Evolutionary conservation across 2,888 invertebrate genomes (phyloP), one percentile per base, ranked within the genome.

Genomic region (Hirtodrosophila duncani): DNA sequence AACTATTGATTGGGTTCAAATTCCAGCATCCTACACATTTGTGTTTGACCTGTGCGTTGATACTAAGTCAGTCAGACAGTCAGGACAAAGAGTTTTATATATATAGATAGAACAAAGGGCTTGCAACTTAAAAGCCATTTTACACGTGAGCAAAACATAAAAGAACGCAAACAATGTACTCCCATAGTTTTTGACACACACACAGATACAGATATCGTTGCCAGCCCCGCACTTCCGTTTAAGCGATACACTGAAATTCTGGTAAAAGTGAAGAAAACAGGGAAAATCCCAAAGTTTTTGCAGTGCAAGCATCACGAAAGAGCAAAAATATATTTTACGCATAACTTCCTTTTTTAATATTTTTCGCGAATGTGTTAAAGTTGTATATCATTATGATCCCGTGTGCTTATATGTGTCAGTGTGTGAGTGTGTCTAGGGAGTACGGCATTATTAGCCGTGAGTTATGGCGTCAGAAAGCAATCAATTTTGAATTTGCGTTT

Each of bases 401-500:
- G n/a, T n/a, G n/a, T n/a, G n/a, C n/a, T n/a, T 11, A 36, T 16
- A 36, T 14, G 3, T n/a, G 29, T 53, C 30, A 43, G 34, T 9
- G 46, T 27, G 30, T 23, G 10, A 9, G 18, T n/a, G 18, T 21
- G 30, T 8, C 14, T 13, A 6, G 9, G 31, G 48, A 48, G 46
- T 34, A 36, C 26, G 38, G 42, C 49, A 67, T 64, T 63, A 64
- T 64, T 62, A 55, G 27, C 29, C 23, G 34, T 9, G 44, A 65
- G 51, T 43, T 56, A 56, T 63, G 63, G 70, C 64, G 56, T 65
- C 71, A 67, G 51, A 72, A 72, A 67, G 65, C 71, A 79, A 72
- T 72, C 72, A 72, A 72, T 75, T 79, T 79, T 72, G 70, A 71
- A 79, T 72, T 70, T 79, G 50, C 36, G 71, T 56, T 72, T 72